These are phyloP conservation scores for Erpornis zantholeuca DNA, from an alignment of 2,113 vertebrate genomes.

Conservation along the genomic window DNA sequence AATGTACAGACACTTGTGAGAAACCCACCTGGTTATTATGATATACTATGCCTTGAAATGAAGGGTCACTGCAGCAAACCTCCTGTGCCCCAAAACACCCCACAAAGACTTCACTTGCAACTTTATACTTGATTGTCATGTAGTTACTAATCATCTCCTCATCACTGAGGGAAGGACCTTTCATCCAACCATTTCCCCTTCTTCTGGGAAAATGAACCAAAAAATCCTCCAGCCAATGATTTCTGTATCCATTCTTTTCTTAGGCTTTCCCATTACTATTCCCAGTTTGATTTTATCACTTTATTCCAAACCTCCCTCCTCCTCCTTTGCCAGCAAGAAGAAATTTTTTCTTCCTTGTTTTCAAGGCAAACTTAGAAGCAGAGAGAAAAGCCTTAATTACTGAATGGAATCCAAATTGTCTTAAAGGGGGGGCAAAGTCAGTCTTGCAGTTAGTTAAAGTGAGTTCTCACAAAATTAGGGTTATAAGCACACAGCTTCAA, in stretches of 20 bases:
- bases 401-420: background rate
- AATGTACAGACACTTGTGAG: background rate
- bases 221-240: background rate
- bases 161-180: background rate
- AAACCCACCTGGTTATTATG: background rate
- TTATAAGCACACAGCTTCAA: background rate
- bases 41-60: background rate
- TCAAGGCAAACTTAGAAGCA: background rate
- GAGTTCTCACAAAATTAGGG: background rate
- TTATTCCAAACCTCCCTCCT: background rate
- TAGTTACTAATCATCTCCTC: background rate
- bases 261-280: background rate
- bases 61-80: background rate
- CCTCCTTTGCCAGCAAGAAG: background rate
- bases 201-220: background rate
- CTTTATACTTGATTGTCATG: rapidly evolving
- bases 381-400: background rate
- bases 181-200: background rate
- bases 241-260: background rate
- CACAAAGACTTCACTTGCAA: background rate
- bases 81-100: background rate
- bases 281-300: background rate
- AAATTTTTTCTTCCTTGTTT: background rate
- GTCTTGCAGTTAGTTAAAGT: background rate
- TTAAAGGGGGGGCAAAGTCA: background rate